phyloP scores from a whole-genome alignment of 2,113 vertebrate species.

The Turdus rufiventris region DNA sequence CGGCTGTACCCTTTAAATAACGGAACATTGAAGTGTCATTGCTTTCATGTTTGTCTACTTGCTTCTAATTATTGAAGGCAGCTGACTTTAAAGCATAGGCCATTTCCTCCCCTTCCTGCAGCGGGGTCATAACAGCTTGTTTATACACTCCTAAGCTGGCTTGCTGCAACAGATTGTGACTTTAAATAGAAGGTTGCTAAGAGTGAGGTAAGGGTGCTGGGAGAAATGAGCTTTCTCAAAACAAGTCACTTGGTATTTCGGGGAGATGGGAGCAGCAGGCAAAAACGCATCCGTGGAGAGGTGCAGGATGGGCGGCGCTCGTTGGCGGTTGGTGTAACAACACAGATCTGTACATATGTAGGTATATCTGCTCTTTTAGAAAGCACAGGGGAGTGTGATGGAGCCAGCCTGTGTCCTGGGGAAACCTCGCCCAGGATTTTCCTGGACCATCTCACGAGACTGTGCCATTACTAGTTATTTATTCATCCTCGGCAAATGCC shows the following conservation, averaged over 20 bases:
- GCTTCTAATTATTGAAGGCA: constrained; percentile 53
- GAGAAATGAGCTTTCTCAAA: constrained; percentile 18
- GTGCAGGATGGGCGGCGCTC: background rate
- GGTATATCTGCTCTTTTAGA: background rate
- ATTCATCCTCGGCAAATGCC: constrained; percentile 49
- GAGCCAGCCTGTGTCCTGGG: background rate
- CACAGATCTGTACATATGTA: background rate
- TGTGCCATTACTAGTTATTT: background rate
- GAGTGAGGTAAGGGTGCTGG: constrained; percentile 28
- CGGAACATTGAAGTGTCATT: background rate
- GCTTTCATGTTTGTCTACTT: constrained; percentile 29
- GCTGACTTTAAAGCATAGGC: constrained; percentile 54
- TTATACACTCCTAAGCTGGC: background rate
- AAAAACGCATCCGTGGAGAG: background rate
- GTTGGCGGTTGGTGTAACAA: background rate
- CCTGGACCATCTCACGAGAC: constrained; percentile 26
- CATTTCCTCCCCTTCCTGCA: constrained; percentile 38
- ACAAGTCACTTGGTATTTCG: constrained; percentile 35
- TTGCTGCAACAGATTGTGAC: constrained; percentile 39
- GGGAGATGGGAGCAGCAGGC: constrained; percentile 37
- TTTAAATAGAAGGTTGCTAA: constrained; percentile 51
- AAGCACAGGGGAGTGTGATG: background rate
- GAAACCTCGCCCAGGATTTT: constrained; percentile 31
- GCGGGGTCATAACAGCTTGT: background rate
- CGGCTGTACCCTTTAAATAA: constrained; percentile 27